Evolutionary conservation across 2,888 invertebrate genomes (phyloP).

Genomic region (Mesodorylaimus sp.): DNA sequence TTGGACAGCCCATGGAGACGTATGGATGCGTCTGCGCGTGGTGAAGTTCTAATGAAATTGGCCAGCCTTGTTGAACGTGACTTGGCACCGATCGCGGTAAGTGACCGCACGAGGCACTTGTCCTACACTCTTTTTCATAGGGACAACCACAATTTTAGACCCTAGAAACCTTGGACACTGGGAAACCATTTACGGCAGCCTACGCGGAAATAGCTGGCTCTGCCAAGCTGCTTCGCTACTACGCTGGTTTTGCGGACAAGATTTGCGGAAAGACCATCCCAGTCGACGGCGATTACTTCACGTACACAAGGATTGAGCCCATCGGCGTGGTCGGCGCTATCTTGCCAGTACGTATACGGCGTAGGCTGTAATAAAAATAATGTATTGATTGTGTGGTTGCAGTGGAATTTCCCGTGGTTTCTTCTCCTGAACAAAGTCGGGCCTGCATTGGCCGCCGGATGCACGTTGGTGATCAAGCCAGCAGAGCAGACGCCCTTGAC

Average conservation of each 20-base stretch:
- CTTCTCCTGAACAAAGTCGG: constrained; percentile 12
- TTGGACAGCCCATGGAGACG: constrained; percentile 41
- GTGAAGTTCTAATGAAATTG: constrained; percentile 36
- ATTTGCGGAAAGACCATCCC: constrained; percentile 11
- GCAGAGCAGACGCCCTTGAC: constrained; percentile 16
- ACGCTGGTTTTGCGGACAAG: constrained; percentile 12
- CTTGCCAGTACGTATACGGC: constrained; percentile 28
- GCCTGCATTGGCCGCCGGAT: constrained; percentile 16
- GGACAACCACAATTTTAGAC: constrained; percentile 27
- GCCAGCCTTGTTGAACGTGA: constrained; percentile 39
- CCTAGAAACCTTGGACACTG: constrained; percentile 63
- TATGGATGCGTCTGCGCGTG: constrained; percentile 42
- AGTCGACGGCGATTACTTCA: constrained; percentile 27
- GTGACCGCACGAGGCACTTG: too few species aligned
- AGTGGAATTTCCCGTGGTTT: constrained; percentile 15
- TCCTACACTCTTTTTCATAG: too few species aligned
- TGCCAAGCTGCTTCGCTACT: constrained; percentile 9
- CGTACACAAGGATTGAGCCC: constrained; percentile 31
- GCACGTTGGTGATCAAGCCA: constrained; percentile 15
- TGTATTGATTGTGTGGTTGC: too few species aligned
- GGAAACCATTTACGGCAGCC: constrained; percentile 34
- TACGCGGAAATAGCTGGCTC: constrained; percentile 21
- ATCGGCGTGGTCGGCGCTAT: constrained; percentile 33
- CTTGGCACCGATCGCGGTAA: constrained; percentile 31
- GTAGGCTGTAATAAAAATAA: too few species aligned